Evolutionary conservation across 2,113 vertebrate species (phyloP).

Genomic region (Pristiophorus japonicus): DNA sequence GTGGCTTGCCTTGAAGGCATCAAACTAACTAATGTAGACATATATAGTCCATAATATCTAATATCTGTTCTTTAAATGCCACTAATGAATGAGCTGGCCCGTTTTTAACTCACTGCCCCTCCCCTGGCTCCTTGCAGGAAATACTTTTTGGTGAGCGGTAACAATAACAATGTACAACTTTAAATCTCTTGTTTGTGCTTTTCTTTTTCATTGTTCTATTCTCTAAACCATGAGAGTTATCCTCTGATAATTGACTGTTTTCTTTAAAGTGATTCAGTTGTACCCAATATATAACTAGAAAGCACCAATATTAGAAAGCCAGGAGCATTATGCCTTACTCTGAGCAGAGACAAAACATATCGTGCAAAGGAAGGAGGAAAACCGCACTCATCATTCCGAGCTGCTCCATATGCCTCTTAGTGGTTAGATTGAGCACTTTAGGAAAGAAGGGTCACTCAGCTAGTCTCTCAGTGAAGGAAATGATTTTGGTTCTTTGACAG

Average conservation of each 20-base stretch:
- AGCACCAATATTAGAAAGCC: background rate
- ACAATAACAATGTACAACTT: background rate
- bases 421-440: background rate
- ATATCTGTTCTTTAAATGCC: background rate
- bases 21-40: slow-evolving; percentile 25
- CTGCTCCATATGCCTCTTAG: background rate
- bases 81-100: slow-evolving; percentile 26
- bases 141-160: background rate
- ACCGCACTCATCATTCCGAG: background rate
- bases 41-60: slow-evolving; percentile 20
- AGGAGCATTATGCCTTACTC: background rate
- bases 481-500: background rate
- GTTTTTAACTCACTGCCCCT: background rate
- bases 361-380: background rate
- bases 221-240: background rate
- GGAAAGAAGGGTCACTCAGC: background rate
- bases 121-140: background rate
- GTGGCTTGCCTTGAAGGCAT: slow-evolving; percentile 28
- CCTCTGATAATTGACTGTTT: background rate
- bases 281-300: background rate
- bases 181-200: background rate
- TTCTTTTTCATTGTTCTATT: background rate
- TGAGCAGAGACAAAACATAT: background rate
- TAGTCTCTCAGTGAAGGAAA: background rate
- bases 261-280: background rate